These are phyloP conservation scores for Linurgus olivaceus DNA, from an alignment of 2,797 vertebrate genomes.

Conservation along the genomic window DNA sequence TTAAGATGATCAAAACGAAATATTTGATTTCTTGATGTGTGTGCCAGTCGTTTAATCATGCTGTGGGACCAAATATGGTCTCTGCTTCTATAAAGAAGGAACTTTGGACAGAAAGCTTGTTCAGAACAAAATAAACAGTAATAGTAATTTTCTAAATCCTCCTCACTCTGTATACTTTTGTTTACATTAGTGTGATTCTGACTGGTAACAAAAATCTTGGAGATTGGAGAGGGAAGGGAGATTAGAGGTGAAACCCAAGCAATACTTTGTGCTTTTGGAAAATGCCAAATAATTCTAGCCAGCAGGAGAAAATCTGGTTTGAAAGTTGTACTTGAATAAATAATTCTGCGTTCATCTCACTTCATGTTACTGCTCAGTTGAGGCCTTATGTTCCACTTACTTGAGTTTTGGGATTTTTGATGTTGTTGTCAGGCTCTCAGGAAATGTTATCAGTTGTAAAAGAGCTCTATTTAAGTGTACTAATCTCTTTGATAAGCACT, in stretches of 20 bases:
- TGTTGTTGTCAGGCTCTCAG: background rate
- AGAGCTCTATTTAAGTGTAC: background rate
- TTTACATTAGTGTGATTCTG: background rate
- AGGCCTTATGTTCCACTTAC: background rate
- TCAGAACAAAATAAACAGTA: background rate
- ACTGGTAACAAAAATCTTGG: background rate
- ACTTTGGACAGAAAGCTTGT: background rate
- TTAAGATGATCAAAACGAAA: background rate
- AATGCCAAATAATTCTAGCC: background rate
- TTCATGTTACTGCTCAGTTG: background rate
- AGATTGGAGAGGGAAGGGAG: background rate
- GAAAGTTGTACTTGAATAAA: background rate
- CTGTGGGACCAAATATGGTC: background rate
- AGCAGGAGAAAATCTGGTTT: background rate
- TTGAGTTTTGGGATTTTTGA: background rate
- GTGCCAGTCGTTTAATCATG: background rate
- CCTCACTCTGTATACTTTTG: fast-evolving
- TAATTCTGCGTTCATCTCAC: background rate
- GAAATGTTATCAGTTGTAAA: background rate
- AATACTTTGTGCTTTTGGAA: background rate
- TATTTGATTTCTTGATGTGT: background rate
- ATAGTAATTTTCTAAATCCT: background rate
- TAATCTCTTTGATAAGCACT: background rate
- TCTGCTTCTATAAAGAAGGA: background rate
- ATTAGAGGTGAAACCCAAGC: background rate